Evolutionary conservation across 2,888 invertebrate genomes (phyloP).

Genomic region (Cryptophagus acutangulus): DNA sequence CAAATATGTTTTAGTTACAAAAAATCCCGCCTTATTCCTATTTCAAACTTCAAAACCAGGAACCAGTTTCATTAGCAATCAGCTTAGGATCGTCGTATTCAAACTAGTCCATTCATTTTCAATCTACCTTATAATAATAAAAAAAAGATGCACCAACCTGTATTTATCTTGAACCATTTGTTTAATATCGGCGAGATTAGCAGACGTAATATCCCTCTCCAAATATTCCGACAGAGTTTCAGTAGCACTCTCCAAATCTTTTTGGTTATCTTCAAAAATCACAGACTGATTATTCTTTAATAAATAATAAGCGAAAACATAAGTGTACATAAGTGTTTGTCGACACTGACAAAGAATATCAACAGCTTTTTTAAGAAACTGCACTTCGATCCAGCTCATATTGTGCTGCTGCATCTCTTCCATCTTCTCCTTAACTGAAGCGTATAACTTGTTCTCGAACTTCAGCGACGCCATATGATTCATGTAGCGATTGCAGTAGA

Average conservation of each 20-base stretch:
- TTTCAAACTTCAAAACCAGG: no score
- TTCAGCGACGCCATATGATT: constrained; percentile 98
- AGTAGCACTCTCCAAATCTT: constrained; percentile 95
- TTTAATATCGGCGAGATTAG: constrained; percentile 95
- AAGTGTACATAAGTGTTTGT: constrained; percentile 98
- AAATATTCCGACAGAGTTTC: constrained; percentile 96
- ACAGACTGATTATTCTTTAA: constrained; percentile 97
- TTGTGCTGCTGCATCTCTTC: constrained; percentile 99
- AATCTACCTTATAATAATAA: not conserved
- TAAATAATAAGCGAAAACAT: constrained; percentile 98
- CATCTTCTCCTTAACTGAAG: constrained; percentile 96
- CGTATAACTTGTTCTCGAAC: constrained; percentile 95
- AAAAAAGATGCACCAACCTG: constrained; percentile 55
- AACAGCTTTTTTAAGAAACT: constrained; percentile 96
- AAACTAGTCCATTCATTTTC: no score
- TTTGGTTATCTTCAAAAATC: constrained; percentile 98
- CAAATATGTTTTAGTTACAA: no score
- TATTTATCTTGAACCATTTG: constrained; percentile 99
- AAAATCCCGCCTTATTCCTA: no score
- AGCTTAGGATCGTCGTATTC: no score
- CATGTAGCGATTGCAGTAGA: constrained; percentile 99
- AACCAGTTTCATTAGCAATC: no score
- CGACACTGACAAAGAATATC: constrained; percentile 95
- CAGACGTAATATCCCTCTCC: constrained; percentile 95
- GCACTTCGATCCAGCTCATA: constrained; percentile 99